Evolutionary conservation across 2,797 vertebrate species (phyloP), one percentile per base, ranked within the genome.

Genomic region (Labroides dimidiatus): DNA sequence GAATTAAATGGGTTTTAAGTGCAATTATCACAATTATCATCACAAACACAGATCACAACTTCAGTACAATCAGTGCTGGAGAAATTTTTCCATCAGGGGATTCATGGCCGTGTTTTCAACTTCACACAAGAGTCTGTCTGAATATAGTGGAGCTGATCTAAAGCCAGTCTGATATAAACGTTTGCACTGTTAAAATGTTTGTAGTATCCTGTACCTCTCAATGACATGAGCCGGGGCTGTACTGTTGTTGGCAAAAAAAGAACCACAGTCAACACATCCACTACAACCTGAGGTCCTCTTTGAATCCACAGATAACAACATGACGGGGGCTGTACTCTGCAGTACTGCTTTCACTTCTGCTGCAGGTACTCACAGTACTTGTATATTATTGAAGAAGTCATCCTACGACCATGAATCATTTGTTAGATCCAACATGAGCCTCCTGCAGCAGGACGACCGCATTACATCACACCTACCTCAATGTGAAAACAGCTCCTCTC

Each of bases 341-440:
- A 21, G 10, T 21, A 19, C 19, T 47, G 19, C 45, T 13, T 45
- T 20, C 19, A 47, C 19, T 47, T 20, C 45, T 47, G 44, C 44
- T 21, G 45, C 45, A 12, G n/a, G 4, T 47, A 47, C 7, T 21
- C 19, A 21, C 45, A 47, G 45, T 19, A 4, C 19, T 47, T 20
- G 19, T 47, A 21, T 14, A 21, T 47, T 21, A 47, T 47, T 21
- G 8, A 47, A 21, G 45, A 21, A 47, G n/a, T 47, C 44, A 19
- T 45, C 45, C 45, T 11, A 20, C 45, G 12, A 47, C 45, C 45
- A 47, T 47, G 45, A 47, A 47, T 47, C 45, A 47, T 47, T 47
- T 47, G 45, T 47, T 47, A 13, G 45, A 20, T 12, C 45, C 19
- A 47, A 47, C 45, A 21, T 47, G 11, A 47, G 45, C 11, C 20